Base-by-base conservation (phyloP, 2,888 invertebrate genomes). In the Pachycephus smyrnensis region DNA sequence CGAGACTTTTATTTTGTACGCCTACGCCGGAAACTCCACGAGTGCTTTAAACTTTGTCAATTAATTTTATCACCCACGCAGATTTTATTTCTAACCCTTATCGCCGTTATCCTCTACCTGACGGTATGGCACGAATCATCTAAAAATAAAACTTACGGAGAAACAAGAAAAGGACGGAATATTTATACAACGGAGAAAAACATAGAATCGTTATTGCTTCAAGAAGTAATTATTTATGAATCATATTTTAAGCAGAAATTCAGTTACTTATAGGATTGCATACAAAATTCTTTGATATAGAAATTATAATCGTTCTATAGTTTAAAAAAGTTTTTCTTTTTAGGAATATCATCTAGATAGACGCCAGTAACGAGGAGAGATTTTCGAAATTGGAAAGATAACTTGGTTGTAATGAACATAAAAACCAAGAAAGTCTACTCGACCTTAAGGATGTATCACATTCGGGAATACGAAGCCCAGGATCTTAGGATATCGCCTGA, bases 401-500 rank as follows among this genome's bases (percentile, higher is more conserved):
- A 76, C 30, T 37, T 73, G n/a, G 30, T 76, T 3, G 73, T 73
- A 3, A 33, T 75, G 35, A 77, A 77, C 69, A 31, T 68, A 35
- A 74, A n/a, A 73, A 33, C 32, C 31, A 74, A 30, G 32, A 12
- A 55, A 31, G 6, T 69, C 4, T 11, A 31, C 31, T 11, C 12
- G 12, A 6, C 69, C 69, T 69, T 69, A 69, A 30, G 31, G 31
- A 69, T 1, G n/a, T 69, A 69, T 35, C 68, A 30, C 33, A 71
- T 76, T 68, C 69, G 35, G 23, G 23, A 75, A 31, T 77, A 33
- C 55, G 36, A 40, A 69, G 55, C 6, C 69, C 33, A 36, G 11
- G 35, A 77, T 23, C 69, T 37, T 40, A 77, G 32, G 35, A 75
- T 71, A 37, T 74, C 75, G 33, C 75, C 69, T 37, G 71, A 77